Evolutionary conservation across 1,140 invertebrate species (phyloP).

Genomic region (Aleiodes sp.): DNA sequence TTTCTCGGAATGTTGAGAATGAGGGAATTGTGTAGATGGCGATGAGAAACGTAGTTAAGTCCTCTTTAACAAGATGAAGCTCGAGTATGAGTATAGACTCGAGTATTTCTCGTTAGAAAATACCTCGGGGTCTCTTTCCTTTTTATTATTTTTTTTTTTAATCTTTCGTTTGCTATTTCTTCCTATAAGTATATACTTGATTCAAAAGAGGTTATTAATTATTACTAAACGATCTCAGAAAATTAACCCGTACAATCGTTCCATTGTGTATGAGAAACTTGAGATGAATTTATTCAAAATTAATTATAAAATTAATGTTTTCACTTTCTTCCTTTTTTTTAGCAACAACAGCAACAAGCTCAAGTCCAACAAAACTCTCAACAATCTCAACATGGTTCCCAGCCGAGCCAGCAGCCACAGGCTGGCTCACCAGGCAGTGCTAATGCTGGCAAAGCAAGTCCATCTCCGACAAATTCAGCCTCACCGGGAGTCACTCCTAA

Average conservation of each 20-base stretch:
- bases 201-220: not conserved
- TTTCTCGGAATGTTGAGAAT: constrained; percentile 40
- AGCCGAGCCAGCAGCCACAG: constrained; percentile 48
- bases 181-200: no score
- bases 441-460: constrained; percentile 56
- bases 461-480: constrained; percentile 52
- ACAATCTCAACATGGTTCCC: constrained; percentile 37
- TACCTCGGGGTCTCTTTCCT: not conserved
- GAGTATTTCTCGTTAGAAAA: constrained; percentile 28
- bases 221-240: not conserved
- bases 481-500: constrained; percentile 56
- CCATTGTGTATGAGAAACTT: not conserved
- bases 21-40: constrained; percentile 20
- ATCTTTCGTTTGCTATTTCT: not conserved
- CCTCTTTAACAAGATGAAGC: constrained; percentile 37
- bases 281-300: not conserved
- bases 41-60: constrained; percentile 18
- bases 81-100: constrained; percentile 7
- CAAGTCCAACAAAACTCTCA: constrained; percentile 31
- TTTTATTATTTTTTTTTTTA: constrained; percentile 18
- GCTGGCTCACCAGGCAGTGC: constrained; percentile 56
- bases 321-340: constrained; percentile 25
- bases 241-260: not conserved
- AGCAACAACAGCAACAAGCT: constrained; percentile 43
- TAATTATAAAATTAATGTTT: not conserved